Evolutionary conservation across 2,113 vertebrate species (phyloP), one percentile per base, ranked within the genome.

Genomic region (Austrofundulus limnaeus): DNA sequence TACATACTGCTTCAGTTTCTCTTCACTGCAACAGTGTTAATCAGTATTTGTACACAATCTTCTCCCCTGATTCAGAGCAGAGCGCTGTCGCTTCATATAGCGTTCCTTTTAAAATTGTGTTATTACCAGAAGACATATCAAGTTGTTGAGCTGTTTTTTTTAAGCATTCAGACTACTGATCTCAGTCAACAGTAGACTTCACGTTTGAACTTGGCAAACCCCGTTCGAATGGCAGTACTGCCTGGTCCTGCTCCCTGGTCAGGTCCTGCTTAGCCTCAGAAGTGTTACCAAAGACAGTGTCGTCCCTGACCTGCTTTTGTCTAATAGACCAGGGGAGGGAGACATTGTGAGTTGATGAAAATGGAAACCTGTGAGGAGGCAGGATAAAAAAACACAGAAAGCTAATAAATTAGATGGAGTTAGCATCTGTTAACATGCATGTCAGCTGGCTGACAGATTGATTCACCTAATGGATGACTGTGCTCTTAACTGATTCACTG

Each of bases 351-450:
- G 79, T 62, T 81, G 73, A 85, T 85, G 73, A 68, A 83, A 87
- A 76, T 75, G 51, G 70, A 87, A 67, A 52, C 76, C 55, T 81
- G 39, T 66, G 49, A 66, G 13, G 69, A 46, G 45, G 21, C 39
- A 65, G 56, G 49, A 20, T 17, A 57, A 47, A 25, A 21, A 57
- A 47, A 51, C 25, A 17, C 39, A 58, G 47, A 21, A 70, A 67
- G 67, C 61, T 62, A 61, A 87, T 86, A 78, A 43, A 77, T 77
- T 73, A 67, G 58, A 75, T 50, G 50, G 57, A 52, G 56, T 70
- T 53, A 52, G 39, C 8, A 49, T 2, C 38, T n/a, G 50, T 34
- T 48, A 59, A 50, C 58, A 68, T 47, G 31, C 17, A 21, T 81
- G 70, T 70, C 73, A 76, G 23, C 25, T 51, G 48, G 60, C 34